These are phyloP conservation scores for Choristoneura rosaceana DNA, from an alignment of 2,888 invertebrate genomes.

Conservation along the genomic window DNA sequence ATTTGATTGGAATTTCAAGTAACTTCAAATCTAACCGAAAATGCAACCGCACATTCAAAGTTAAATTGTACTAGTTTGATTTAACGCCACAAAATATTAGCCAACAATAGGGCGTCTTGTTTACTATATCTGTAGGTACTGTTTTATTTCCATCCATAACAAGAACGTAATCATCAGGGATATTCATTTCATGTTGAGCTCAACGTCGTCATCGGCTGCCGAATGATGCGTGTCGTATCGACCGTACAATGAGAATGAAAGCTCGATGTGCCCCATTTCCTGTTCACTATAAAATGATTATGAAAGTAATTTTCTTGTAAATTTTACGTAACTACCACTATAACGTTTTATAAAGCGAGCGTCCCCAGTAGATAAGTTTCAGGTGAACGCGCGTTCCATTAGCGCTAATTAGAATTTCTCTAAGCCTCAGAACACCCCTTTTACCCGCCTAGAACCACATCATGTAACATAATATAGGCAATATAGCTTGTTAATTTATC, in stretches of 20 bases:
- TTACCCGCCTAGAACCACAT: constrained; percentile 6
- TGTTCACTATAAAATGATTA: background rate
- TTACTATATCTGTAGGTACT: background rate
- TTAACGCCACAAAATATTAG: background rate
- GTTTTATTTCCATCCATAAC: background rate
- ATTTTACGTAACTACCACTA: background rate
- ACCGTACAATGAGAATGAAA: background rate
- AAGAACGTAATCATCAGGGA: background rate
- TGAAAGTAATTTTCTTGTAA: background rate
- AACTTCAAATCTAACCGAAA: background rate
- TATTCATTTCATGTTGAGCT: constrained; percentile 2
- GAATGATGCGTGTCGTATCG: constrained; percentile 9
- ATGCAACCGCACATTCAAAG: background rate
- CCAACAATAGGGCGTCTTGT: background rate
- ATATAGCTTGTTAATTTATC: constrained; percentile 13
- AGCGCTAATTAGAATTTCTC: constrained; percentile 79
- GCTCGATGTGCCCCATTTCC: constrained; percentile 2
- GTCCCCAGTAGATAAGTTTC: constrained; percentile 62
- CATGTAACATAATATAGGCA: constrained; percentile 6
- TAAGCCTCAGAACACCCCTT: constrained; percentile 48
- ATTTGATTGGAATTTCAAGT: constrained; percentile 2
- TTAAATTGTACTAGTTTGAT: background rate
- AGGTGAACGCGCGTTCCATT: constrained; percentile 74
- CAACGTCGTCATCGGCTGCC: constrained; percentile 8
- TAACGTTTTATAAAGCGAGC: constrained; percentile 48